Conservation (phyloP, 64 coral and sea anemone species). For the Montipora capricornis region DNA sequence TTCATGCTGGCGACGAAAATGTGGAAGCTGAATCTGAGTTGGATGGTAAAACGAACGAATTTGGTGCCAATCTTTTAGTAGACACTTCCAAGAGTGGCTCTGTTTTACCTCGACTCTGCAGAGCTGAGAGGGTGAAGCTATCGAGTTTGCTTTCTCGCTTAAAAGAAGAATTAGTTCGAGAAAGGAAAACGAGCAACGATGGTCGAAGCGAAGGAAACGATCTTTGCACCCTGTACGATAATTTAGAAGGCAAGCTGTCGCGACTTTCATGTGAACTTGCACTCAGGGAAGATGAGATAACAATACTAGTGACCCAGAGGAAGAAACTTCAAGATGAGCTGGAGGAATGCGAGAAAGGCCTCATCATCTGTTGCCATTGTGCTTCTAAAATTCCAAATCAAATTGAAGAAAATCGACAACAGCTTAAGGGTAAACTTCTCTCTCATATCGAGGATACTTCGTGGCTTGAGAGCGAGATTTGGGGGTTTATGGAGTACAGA, state of each 20-base stretch:
- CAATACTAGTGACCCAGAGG: conserved; percentile 69
- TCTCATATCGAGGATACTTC: conserved; percentile 84
- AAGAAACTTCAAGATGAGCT: conserved; percentile 78
- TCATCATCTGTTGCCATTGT: conserved; percentile 60
- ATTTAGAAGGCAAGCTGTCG: conserved; percentile 83
- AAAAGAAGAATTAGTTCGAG: conserved; percentile 41
- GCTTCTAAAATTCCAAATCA: conserved; percentile 54
- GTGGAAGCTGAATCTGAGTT: conserved; percentile 25
- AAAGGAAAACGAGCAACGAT: conserved; percentile 44
- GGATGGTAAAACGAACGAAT: conserved; percentile 44
- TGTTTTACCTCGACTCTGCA: conserved; percentile 51
- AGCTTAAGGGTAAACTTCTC: conserved; percentile 65
- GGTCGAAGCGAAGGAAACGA: conserved; percentile 55
- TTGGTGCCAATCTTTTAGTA: neutral
- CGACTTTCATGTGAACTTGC: conserved; percentile 87
- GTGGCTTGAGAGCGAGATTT: conserved; percentile 69
- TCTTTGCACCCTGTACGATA: conserved; percentile 78
- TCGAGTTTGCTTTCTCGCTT: conserved; percentile 49
- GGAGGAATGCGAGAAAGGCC: conserved; percentile 65
- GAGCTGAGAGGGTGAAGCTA: conserved; percentile 50
- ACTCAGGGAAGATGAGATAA: conserved; percentile 78
- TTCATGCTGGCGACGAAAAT: conserved; percentile 27
- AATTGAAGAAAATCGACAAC: conserved; percentile 44
- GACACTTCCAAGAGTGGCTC: conserved; percentile 48
- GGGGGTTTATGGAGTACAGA: conserved; percentile 84